Percentiles rank a stretch among this genome's conserved stretches.
Conservation (phyloP, 1,140 invertebrate genomes). For the Drosophila ambigua region DNA sequence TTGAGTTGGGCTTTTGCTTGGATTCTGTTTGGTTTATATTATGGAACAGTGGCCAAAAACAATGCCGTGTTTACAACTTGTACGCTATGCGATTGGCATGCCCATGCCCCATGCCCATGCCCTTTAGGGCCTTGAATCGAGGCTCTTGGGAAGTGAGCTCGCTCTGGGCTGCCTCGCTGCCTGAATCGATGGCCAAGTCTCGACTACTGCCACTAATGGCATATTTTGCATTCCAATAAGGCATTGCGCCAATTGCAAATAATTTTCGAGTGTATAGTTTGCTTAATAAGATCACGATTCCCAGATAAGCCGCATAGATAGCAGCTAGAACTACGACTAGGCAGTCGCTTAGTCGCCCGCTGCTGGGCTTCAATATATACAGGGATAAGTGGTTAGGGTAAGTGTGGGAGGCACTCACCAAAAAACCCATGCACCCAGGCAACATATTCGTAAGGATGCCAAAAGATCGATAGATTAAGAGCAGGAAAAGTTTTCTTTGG, state of each 20-base stretch:
- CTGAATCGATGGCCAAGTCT: slow-evolving; percentile 26
- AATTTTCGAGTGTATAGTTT: slow-evolving; percentile 68
- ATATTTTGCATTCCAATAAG: slow-evolving; percentile 78
- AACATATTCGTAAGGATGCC: slow-evolving; percentile 35
- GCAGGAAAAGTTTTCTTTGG: background rate
- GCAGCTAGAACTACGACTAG: slow-evolving; percentile 30
- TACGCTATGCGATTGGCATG: slow-evolving; percentile 63
- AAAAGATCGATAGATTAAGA: slow-evolving; percentile 28
- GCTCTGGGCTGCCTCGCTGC: background rate
- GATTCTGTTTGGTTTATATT: slow-evolving; percentile 44
- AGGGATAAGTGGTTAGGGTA: slow-evolving; percentile 20
- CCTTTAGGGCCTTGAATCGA: slow-evolving; percentile 44
- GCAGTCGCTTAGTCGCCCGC: too few relatives aligned
- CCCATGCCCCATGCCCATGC: slow-evolving; percentile 32
- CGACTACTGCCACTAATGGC: slow-evolving; percentile 73
- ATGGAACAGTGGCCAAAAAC: slow-evolving; percentile 61
- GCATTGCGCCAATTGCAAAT: slow-evolving; percentile 79
- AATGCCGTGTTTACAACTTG: slow-evolving; percentile 82
- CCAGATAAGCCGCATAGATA: slow-evolving; percentile 60
- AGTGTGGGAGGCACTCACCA: slow-evolving; percentile 31
- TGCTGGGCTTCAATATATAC: background rate
- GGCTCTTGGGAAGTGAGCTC: slow-evolving; percentile 42
- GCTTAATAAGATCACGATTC: slow-evolving; percentile 77
- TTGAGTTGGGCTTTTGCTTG: slow-evolving; percentile 3
- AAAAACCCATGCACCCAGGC: background rate